Conservation (phyloP, 2,888 invertebrate genomes). For the Phymatocera aterrima region DNA sequence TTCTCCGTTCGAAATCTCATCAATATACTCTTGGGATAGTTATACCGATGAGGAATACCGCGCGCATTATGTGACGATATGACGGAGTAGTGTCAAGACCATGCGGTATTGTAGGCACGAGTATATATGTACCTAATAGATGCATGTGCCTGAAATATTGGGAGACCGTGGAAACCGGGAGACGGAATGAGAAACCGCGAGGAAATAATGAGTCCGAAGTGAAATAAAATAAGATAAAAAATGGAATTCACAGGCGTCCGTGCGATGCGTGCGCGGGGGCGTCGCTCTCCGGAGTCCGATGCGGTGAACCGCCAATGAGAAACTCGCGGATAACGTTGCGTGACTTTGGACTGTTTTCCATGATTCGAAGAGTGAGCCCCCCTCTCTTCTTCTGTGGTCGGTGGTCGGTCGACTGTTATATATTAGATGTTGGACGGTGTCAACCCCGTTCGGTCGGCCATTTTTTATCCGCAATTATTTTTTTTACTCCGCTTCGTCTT, state of each 20-base stretch:
- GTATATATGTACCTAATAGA: too few relatives aligned
- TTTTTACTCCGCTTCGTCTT: not conserved
- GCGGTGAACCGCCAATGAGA: slow-evolving; percentile 56
- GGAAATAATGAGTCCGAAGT: not conserved
- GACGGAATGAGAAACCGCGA: not conserved
- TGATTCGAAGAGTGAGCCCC: slow-evolving; percentile 64
- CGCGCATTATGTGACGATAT: too few relatives aligned
- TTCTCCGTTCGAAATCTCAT: not conserved
- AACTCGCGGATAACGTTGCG: slow-evolving; percentile 55
- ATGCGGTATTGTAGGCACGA: too few relatives aligned
- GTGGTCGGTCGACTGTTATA: slow-evolving; percentile 12
- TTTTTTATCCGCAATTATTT: slow-evolving; percentile 35
- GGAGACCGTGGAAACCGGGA: not conserved
- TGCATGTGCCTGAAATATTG: too few relatives aligned
- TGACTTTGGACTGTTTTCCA: slow-evolving; percentile 67
- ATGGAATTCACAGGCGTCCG: slow-evolving; percentile 28
- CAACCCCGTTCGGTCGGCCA: slow-evolving; percentile 22
- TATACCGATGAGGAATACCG: too few relatives aligned
- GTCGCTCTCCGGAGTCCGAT: slow-evolving; percentile 35
- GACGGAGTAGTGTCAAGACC: too few relatives aligned
- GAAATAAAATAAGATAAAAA: not conserved
- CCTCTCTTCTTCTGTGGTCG: not conserved
- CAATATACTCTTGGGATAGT: too few relatives aligned
- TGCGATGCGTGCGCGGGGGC: slow-evolving; percentile 48
- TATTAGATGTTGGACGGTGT: slow-evolving; percentile 25